These are phyloP conservation scores for Alitta virens DNA, from an alignment of 2,888 invertebrate genomes.

Conservation along the genomic window DNA sequence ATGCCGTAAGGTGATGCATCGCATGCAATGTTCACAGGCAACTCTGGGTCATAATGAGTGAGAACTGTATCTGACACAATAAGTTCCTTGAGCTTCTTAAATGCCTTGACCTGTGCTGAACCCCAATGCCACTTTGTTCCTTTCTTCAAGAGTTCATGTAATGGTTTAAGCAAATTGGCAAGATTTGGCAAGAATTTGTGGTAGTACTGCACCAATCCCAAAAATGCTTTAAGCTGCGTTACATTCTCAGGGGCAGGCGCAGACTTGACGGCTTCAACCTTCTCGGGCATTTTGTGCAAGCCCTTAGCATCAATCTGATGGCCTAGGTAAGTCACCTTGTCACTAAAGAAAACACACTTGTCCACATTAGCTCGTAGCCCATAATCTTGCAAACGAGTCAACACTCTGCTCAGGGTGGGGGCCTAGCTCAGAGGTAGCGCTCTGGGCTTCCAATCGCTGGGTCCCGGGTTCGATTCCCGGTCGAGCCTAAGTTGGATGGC, in stretches of 20 bases:
- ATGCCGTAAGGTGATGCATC: conserved; percentile 2
- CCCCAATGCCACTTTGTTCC: neutral
- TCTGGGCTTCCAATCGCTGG: too few species aligned
- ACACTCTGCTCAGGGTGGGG: too few species aligned
- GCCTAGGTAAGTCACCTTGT: neutral
- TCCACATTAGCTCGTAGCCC: too few species aligned
- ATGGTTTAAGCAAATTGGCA: neutral
- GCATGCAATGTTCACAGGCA: neutral
- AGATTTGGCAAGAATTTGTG: neutral
- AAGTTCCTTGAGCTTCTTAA: neutral
- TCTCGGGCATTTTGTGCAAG: neutral
- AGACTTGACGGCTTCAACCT: neutral
- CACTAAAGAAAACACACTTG: too few species aligned
- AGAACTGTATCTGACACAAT: neutral
- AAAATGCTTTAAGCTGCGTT: neutral
- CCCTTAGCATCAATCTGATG: neutral
- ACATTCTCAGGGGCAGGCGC: neutral
- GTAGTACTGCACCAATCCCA: conserved; percentile 4
- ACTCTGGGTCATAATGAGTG: conserved; percentile 7
- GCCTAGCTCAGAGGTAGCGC: too few species aligned
- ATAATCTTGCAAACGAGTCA: too few species aligned
- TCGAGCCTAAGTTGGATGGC: too few species aligned
- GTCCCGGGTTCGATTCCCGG: too few species aligned
- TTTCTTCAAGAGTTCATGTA: neutral
- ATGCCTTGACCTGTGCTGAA: neutral